Base-by-base conservation (phyloP, 2,888 invertebrate genomes). In the Plagodis dolabraria region DNA sequence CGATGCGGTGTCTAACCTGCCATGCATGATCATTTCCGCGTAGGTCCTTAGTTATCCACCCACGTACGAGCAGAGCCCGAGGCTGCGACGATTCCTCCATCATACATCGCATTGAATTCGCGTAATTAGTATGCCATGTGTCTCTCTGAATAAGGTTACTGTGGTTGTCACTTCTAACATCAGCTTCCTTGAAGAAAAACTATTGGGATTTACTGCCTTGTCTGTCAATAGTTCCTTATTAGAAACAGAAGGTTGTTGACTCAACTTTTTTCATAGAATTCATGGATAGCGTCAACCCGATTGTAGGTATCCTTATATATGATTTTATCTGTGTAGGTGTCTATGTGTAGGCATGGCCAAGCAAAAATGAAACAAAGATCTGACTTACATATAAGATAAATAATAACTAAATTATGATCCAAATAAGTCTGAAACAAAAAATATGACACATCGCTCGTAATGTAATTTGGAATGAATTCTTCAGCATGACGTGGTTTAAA, bases 11-110 rank as follows among this genome's bases (percentile, higher is more conserved):
- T 74, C 80, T 82, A 78, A 80, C 77, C 68, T 69, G 59, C 66
- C 74, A 80, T 80, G 80, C 77, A 74, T 66, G 62, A 68, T 66
- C 72, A 71, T 85, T 88, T 89, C 89, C 91, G 89, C 83, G 82
- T 89, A 86, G 83, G 81, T 84, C 81, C 82, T 90, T 87, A 85
- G 85, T 76, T 83, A 70, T 69, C 91, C 68, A 58, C 88, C 90
- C 92, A 91, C 92, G 91, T 92, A 40, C 36, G 36, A 5, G 36
- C 5, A 73, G 75, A 60, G 76, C 75, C 80, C 85, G 86, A 88
- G 89, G 88, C 75, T 88, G 77, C 71, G 75, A 70, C 71, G 66
- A 65, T 72, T 71, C 70, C 65, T 64, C 61, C 72, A 67, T 77
- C 73, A 79, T 80, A 82, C 77, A 71, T 71, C 69, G 72, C 78